Evolutionary conservation across 2,888 invertebrate genomes (phyloP).

Genomic region (Gortyna flavago): DNA sequence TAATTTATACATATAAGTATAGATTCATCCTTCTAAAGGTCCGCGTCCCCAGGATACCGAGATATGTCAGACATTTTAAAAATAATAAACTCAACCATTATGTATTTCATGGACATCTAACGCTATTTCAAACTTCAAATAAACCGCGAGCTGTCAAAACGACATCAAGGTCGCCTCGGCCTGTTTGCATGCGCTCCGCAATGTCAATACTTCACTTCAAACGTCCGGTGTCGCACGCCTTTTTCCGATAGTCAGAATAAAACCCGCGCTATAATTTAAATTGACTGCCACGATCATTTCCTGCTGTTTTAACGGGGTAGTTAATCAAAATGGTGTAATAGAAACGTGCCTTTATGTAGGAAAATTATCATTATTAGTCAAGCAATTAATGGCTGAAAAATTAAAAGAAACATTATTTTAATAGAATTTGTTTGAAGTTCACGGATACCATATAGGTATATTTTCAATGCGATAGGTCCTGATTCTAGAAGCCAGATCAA

Average conservation of each 20-base stretch:
- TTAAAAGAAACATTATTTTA: background rate
- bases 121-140: constrained; percentile 8
- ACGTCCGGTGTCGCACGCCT: constrained; percentile 37
- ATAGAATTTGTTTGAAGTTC: background rate
- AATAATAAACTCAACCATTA: background rate
- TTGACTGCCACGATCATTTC: constrained; percentile 28
- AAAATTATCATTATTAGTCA: constrained; percentile 2
- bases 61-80: background rate
- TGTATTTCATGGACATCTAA: background rate
- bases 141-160: constrained; percentile 11
- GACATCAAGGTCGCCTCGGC: constrained; percentile 26
- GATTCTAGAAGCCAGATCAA: background rate
- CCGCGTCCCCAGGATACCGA: background rate
- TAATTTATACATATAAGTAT: background rate
- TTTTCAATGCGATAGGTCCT: background rate
- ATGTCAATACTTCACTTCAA: constrained; percentile 50
- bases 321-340: constrained; percentile 14
- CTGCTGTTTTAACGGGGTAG: background rate
- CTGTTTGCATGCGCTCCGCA: constrained; percentile 19
- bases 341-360: background rate
- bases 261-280: constrained; percentile 35
- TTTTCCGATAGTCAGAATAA: constrained; percentile 39
- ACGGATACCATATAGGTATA: background rate
- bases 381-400: background rate
- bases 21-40: background rate